phyloP scores from a whole-genome alignment of 2,888 invertebrate species.

The Phlogophora meticulosa region DNA sequence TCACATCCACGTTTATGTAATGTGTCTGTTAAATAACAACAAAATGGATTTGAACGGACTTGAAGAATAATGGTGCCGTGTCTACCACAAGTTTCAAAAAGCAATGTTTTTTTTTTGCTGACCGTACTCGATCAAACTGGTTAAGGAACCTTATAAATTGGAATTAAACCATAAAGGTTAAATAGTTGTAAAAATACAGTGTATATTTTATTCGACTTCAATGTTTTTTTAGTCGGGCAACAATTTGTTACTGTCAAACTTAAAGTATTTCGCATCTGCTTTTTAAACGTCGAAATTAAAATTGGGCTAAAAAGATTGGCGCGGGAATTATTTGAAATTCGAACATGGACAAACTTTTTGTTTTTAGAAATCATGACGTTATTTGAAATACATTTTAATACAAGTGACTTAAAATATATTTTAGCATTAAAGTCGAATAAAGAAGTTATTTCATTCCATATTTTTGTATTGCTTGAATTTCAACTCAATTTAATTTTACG shows the following conservation, averaged over 20 bases:
- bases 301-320: slow-evolving; percentile 65
- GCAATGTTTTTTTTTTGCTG: slow-evolving; percentile 39
- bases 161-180: slow-evolving; percentile 73
- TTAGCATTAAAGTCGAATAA: too few relatives aligned
- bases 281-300: slow-evolving; percentile 61
- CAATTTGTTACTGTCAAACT: slow-evolving; percentile 58
- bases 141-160: slow-evolving; percentile 61
- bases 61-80: slow-evolving; percentile 50
- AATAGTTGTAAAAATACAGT: slow-evolving; percentile 74
- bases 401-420: too few relatives aligned
- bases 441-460: neutral
- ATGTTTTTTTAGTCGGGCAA: slow-evolving; percentile 45
- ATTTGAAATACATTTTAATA: too few relatives aligned
- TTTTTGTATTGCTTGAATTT: neutral
- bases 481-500: neutral
- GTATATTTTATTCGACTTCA: slow-evolving; percentile 64
- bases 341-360: slow-evolving; percentile 39
- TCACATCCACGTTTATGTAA: slow-evolving; percentile 16
- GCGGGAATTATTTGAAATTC: slow-evolving; percentile 46
- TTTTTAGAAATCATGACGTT: slow-evolving; percentile 1
- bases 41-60: slow-evolving; percentile 52
- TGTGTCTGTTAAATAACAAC: slow-evolving; percentile 17
- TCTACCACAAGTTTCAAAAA: slow-evolving; percentile 42
- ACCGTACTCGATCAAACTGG: slow-evolving; percentile 42
- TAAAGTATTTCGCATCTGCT: slow-evolving; percentile 74